phyloP scores from a whole-genome alignment of 1,140 invertebrate species.

The Panagrolaimus sp. region DNA sequence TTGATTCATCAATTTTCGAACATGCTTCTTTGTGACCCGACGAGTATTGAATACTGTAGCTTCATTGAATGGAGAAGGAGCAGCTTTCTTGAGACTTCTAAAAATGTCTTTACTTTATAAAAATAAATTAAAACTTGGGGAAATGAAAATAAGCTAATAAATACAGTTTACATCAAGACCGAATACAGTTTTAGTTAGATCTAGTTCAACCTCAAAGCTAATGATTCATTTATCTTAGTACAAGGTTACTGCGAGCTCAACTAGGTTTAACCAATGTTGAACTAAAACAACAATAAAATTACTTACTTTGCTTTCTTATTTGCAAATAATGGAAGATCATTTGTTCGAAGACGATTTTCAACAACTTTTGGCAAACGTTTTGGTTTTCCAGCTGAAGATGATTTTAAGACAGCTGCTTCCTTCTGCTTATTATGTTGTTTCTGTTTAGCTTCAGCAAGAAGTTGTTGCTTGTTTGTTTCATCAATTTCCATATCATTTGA shows the following conservation, averaged over 20 bases:
- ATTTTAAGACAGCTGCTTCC: neutral
- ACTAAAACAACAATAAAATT: too few relatives aligned
- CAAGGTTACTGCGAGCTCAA: too few relatives aligned
- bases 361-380: neutral
- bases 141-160: too few relatives aligned
- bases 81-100: neutral
- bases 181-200: too few relatives aligned
- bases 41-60: conserved; percentile 3
- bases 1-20: conserved; percentile 4
- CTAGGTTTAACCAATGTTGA: too few relatives aligned
- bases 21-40: conserved; percentile 1
- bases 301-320: conserved; percentile 8
- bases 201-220: too few relatives aligned
- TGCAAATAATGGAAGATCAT: neutral
- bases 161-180: too few relatives aligned
- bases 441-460: neutral
- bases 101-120: too few relatives aligned
- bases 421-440: neutral
- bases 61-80: conserved; percentile 1
- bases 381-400: neutral
- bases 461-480: neutral
- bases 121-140: too few relatives aligned
- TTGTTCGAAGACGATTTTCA: conserved; percentile 2
- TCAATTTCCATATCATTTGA: conserved; percentile 6
- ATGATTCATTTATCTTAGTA: too few relatives aligned